phyloP scores from a whole-genome alignment of 2,888 invertebrate genomes.

The Dimorphilus gyrociliatus region DNA sequence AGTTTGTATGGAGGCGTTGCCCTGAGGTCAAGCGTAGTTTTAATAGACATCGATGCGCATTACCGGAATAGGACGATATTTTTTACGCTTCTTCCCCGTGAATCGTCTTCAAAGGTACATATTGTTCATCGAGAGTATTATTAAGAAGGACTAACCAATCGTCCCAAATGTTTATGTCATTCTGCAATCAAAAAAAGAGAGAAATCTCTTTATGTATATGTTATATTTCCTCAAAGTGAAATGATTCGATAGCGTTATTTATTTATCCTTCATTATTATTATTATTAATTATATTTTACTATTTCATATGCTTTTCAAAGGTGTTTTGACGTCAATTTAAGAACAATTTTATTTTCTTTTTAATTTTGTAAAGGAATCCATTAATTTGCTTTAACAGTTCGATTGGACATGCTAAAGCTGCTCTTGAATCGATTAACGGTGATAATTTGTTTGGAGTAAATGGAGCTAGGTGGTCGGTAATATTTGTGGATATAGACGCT shows the following conservation, averaged over 20 bases:
- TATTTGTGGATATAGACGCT: slow-evolving; percentile 97
- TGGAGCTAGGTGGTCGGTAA: slow-evolving; percentile 92
- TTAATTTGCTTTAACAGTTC: slow-evolving; percentile 45
- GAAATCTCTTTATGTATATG: too few relatives aligned
- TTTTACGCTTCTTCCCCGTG: slow-evolving; percentile 81
- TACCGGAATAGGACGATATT: slow-evolving; percentile 96
- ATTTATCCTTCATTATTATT: not conserved
- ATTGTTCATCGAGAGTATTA: not conserved
- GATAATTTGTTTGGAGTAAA: slow-evolving; percentile 93
- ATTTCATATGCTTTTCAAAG: not conserved
- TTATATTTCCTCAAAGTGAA: too few relatives aligned
- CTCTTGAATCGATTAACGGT: slow-evolving; percentile 91
- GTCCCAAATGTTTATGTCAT: slow-evolving; percentile 1
- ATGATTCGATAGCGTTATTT: too few relatives aligned
- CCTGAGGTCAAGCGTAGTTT: slow-evolving; percentile 93
- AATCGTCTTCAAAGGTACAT: slow-evolving; percentile 86
- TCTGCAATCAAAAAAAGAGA: too few relatives aligned
- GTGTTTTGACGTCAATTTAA: not conserved
- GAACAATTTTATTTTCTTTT: not conserved
- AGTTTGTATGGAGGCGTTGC: slow-evolving; percentile 94
- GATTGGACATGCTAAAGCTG: slow-evolving; percentile 92
- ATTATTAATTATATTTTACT: not conserved
- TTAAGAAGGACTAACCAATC: slow-evolving; percentile 2
- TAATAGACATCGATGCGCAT: slow-evolving; percentile 98
- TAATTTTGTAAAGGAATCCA: not conserved